A percentile compares a stretch with the other conserved stretches of the same genome.
phyloP scores from a whole-genome alignment of 2,113 vertebrate genomes.

The Nothobranchius furzeri region DNA sequence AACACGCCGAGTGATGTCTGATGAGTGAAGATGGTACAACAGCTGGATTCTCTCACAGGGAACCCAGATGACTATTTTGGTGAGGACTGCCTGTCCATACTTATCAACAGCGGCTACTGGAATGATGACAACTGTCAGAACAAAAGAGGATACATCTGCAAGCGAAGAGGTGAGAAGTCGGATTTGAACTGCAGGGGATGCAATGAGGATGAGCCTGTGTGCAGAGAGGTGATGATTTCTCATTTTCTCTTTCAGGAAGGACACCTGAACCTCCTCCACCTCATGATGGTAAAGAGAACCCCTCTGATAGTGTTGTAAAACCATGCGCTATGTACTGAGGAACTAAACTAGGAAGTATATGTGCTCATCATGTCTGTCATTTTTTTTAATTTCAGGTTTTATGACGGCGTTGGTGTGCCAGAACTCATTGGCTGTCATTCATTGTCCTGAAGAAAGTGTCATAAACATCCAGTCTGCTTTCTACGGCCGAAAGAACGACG shows the following conservation, averaged over 20 bases:
- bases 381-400: constrained; percentile 61
- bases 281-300: constrained; percentile 72
- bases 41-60: constrained; percentile 48
- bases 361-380: too few species aligned
- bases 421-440: constrained; percentile 65
- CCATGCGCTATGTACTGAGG: too few species aligned
- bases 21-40: too few species aligned
- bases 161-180: constrained; percentile 67
- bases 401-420: constrained; percentile 72
- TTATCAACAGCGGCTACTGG: constrained; percentile 76
- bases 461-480: constrained; percentile 81
- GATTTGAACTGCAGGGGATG: neutral
- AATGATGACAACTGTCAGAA: constrained; percentile 78
- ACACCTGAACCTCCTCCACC: constrained; percentile 77
- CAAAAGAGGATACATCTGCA: constrained; percentile 80
- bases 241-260: constrained; percentile 62
- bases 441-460: constrained; percentile 74
- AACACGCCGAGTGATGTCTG: neutral
- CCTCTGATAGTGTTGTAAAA: neutral
- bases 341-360: too few species aligned
- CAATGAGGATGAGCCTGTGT: neutral
- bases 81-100: constrained; percentile 79
- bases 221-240: neutral
- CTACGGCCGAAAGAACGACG: constrained; percentile 64
- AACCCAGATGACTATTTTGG: constrained; percentile 75